phyloP scores from a whole-genome alignment of 2,797 vertebrate species.

The Selene dorsalis region DNA sequence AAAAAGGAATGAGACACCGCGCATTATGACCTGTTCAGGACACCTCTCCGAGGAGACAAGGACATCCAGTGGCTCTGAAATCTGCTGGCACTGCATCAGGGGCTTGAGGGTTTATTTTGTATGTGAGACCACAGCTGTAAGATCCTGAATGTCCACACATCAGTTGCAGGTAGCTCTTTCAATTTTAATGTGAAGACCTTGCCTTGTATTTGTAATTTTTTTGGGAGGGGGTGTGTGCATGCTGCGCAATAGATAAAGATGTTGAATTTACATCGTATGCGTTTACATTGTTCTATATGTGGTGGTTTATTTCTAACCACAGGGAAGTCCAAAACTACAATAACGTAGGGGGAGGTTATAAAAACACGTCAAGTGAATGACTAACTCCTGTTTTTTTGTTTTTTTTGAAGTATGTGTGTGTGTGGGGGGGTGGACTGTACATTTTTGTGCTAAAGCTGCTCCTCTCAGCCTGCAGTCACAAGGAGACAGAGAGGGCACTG shows the following conservation, averaged over 20 bases:
- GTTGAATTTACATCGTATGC: slow-evolving; percentile 1
- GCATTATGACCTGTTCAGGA: slow-evolving; percentile 37
- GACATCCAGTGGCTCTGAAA: slow-evolving; percentile 11
- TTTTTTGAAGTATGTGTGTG: no score
- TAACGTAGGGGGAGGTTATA: slow-evolving; percentile 4
- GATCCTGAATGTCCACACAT: slow-evolving; percentile 17
- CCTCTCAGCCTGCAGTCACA: slow-evolving; percentile 76
- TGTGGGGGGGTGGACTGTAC: slow-evolving; percentile 31
- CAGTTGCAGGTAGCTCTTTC: slow-evolving; percentile 3
- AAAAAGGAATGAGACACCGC: slow-evolving; percentile 43
- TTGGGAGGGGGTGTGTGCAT: not conserved
- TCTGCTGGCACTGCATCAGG: slow-evolving; percentile 5
- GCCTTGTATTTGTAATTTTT: slow-evolving; percentile 15
- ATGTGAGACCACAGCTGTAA: slow-evolving; percentile 5
- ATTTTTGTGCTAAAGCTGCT: slow-evolving; percentile 77
- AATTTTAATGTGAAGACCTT: slow-evolving; percentile 22
- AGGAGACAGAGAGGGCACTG: slow-evolving; percentile 80
- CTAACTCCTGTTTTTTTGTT: not conserved
- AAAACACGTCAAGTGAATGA: not conserved
- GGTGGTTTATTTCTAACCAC: slow-evolving; percentile 5
- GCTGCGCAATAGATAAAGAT: slow-evolving; percentile 8
- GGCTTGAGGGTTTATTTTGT: slow-evolving; percentile 29
- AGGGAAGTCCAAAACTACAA: not conserved
- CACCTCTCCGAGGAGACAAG: slow-evolving; percentile 7
- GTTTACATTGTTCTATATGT: slow-evolving; percentile 17